Evolutionary conservation across 2,888 invertebrate species (phyloP).

Genomic region (Ophion obscuratus): DNA sequence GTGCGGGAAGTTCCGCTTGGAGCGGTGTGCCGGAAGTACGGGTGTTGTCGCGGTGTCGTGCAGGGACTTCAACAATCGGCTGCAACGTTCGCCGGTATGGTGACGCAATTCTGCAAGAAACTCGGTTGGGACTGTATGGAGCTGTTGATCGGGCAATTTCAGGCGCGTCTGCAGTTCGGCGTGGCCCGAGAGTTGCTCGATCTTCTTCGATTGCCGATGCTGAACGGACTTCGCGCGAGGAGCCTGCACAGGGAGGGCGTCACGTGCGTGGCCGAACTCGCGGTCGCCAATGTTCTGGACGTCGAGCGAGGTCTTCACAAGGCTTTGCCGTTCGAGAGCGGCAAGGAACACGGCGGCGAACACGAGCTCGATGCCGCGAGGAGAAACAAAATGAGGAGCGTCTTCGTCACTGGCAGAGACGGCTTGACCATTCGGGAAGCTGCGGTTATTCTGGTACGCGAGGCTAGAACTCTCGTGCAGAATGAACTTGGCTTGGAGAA

Average conservation of each 20-base stretch:
- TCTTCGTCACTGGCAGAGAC: conserved; percentile 92
- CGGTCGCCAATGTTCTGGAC: conserved; percentile 88
- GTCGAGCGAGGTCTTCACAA: conserved; percentile 92
- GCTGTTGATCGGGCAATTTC: conserved; percentile 95
- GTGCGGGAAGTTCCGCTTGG: conserved; percentile 95
- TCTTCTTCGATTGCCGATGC: conserved; percentile 92
- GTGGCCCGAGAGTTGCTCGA: conserved; percentile 96
- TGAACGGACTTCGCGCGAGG: conserved; percentile 94
- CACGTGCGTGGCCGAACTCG: conserved; percentile 91
- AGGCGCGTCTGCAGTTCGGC: conserved; percentile 97
- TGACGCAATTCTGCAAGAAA: conserved; percentile 96
- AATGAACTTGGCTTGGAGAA: conserved; percentile 90
- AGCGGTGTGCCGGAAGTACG: conserved; percentile 93
- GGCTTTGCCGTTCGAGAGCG: conserved; percentile 93
- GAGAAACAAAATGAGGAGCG: conserved; percentile 88
- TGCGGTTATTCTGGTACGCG: conserved; percentile 90
- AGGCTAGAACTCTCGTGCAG: conserved; percentile 89
- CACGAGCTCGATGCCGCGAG: conserved; percentile 87
- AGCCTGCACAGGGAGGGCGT: conserved; percentile 93
- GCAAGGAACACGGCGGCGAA: conserved; percentile 90
- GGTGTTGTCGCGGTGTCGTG: conserved; percentile 94
- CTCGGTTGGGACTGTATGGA: conserved; percentile 97
- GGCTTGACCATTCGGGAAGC: conserved; percentile 93
- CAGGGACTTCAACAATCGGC: conserved; percentile 98
- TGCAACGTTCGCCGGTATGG: conserved; percentile 98